Evolutionary conservation across 2,888 invertebrate genomes (phyloP).

Genomic region (Aphidoletes aphidimyza): DNA sequence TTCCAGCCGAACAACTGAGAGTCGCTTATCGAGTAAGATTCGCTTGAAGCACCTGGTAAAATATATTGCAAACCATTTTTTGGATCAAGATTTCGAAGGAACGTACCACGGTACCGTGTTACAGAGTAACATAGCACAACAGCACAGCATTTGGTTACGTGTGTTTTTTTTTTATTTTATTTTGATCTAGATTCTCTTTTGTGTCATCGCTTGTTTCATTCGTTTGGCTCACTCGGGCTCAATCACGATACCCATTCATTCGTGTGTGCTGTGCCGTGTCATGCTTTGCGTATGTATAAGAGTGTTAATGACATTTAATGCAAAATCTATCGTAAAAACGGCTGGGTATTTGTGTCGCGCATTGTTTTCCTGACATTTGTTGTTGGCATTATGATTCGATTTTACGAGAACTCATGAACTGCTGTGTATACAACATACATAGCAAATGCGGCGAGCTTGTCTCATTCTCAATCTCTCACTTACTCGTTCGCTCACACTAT

Average conservation of each 20-base stretch:
- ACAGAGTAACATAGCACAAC: too few species aligned
- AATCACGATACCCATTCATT: neutral
- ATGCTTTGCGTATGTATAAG: slow-evolving; percentile 9
- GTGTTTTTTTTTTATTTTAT: too few species aligned
- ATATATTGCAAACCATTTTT: slow-evolving; percentile 5
- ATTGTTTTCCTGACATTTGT: slow-evolving; percentile 24
- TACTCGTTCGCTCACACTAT: too few species aligned
- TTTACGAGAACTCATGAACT: slow-evolving; percentile 37
- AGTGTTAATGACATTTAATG: slow-evolving; percentile 54
- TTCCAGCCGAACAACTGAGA: too few species aligned
- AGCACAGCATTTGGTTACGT: neutral
- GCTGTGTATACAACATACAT: too few species aligned
- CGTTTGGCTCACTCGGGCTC: neutral
- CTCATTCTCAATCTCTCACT: too few species aligned
- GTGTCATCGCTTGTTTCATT: neutral
- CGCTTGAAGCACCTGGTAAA: neutral
- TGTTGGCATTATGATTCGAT: slow-evolving; percentile 17
- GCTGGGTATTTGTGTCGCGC: slow-evolving; percentile 33
- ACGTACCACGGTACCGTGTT: too few species aligned
- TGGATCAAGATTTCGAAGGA: neutral
- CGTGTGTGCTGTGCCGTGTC: neutral
- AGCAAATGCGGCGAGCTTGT: too few species aligned
- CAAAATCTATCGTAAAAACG: slow-evolving; percentile 49
- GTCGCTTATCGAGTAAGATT: too few species aligned
- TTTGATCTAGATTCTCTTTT: neutral